Evolutionary conservation across 2,888 invertebrate species (phyloP), one percentile per base, ranked within the genome.

Genomic region (Diaphora mendica): DNA sequence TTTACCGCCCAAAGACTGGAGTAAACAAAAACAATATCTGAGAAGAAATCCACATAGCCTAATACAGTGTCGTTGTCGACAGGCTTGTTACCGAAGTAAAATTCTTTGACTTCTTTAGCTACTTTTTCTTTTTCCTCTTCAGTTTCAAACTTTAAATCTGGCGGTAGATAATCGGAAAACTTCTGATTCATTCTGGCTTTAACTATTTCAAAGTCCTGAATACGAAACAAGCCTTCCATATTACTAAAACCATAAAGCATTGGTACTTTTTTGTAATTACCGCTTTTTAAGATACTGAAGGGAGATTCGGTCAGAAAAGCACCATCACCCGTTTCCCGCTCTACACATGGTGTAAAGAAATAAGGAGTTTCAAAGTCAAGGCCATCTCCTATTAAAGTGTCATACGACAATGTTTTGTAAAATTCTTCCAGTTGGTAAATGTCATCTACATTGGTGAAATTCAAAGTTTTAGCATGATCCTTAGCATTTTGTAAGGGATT

Each of bases 131-230:
- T 90, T 73, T 91, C 82, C 44, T 79, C 68, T 5, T 82, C 76
- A 68, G 59, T 84, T 8, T 81, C 73, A 79, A 91, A 91, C 64
- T 86, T 74, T 9, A 93, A 80, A 71, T 93, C 89, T 23, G 77
- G 82, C 3, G 93, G 92, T 30, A 93, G 59, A 71, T 91, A 93
- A 30, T 92, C 88, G 0, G 90, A 86, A 83, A 93, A 92, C 0
- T 87, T 89, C n/a, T 86, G 77, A 82, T 91, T 90, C 91, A 94
- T 92, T 72, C 55, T 79, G 8, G 78, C 9, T 72, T 85, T 88
- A 89, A 89, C 90, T 0, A 42, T 35, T 67, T 67, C 0, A 72
- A 90, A 91, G 1, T 80, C 44, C 1, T 64, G 42, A 26, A 88
- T 39, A 20, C 89, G 83, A 0, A 89, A 11, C 33, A 89, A 74